A percentile compares a stretch with the other conserved stretches of the same genome.
These are phyloP conservation scores for Apamea epomidion DNA, from an alignment of 2,888 invertebrate species.

Conservation along the genomic window DNA sequence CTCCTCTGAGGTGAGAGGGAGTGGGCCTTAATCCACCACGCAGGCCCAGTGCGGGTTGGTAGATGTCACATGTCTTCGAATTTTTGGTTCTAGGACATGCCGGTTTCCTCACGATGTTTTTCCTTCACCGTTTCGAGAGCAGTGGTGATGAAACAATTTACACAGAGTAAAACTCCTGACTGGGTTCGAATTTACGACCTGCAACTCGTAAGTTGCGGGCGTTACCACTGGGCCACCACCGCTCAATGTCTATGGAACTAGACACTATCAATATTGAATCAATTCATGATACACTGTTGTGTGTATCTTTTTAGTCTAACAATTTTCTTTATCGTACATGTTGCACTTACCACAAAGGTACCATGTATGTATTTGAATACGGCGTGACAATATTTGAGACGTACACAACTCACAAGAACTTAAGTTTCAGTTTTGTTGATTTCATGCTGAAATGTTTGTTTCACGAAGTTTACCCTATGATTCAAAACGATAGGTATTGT, in stretches of 20 bases:
- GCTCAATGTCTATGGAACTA: slow-evolving; percentile 3
- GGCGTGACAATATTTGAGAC: slow-evolving; percentile 39
- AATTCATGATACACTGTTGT: slow-evolving; percentile 33
- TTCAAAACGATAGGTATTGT: slow-evolving; percentile 58
- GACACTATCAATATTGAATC: slow-evolving; percentile 14
- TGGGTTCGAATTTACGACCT: too few relatives aligned
- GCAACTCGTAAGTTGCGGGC: too few relatives aligned
- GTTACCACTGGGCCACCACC: too few relatives aligned
- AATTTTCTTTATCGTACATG: slow-evolving; percentile 30
- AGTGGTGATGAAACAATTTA: too few relatives aligned
- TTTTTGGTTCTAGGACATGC: too few relatives aligned
- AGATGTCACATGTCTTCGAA: too few relatives aligned
- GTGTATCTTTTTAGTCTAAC: slow-evolving; percentile 25
- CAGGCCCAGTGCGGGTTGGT: too few relatives aligned
- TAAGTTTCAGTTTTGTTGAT: slow-evolving; percentile 38
- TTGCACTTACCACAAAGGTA: slow-evolving; percentile 40
- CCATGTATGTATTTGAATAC: slow-evolving; percentile 30
- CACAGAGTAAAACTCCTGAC: too few relatives aligned
- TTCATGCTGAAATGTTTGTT: slow-evolving; percentile 53
- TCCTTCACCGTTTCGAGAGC: too few relatives aligned
- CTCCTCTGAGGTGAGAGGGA: too few relatives aligned
- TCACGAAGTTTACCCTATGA: slow-evolving; percentile 38
- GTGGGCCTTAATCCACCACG: too few relatives aligned
- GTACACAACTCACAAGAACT: slow-evolving; percentile 24
- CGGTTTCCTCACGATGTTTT: too few relatives aligned